Percentiles rank a stretch among this genome's conserved stretches.
These are phyloP conservation scores for Leucozona laternaria DNA, from an alignment of 2,888 invertebrate genomes.

Conservation along the genomic window DNA sequence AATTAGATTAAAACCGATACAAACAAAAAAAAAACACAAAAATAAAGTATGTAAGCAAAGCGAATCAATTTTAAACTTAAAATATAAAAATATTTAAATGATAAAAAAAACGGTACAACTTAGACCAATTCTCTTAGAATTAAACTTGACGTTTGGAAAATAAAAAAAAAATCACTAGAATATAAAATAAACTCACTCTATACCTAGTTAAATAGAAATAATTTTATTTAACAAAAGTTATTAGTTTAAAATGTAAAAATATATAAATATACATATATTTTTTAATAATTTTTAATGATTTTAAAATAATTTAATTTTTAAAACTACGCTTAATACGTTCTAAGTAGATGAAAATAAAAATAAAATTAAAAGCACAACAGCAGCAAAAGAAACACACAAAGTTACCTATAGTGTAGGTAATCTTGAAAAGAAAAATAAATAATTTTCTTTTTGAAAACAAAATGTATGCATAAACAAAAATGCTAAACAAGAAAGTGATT, in stretches of 20 bases:
- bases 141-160: constrained; percentile 48
- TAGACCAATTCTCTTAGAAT: constrained; percentile 70
- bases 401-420: constrained; percentile 74
- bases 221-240: constrained; percentile 35
- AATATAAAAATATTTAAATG: constrained; percentile 24
- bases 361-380: constrained; percentile 61
- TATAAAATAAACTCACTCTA: constrained; percentile 47
- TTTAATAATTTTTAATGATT: constrained; percentile 48
- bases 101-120: constrained; percentile 38
- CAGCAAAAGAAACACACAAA: constrained; percentile 62
- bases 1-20: constrained; percentile 13
- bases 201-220: constrained; percentile 56
- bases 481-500: constrained; percentile 35
- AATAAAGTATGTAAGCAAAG: constrained; percentile 49
- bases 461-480: constrained; percentile 5
- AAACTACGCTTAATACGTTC: constrained; percentile 57
- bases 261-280: constrained; percentile 50
- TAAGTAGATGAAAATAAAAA: constrained; percentile 49
- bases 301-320: constrained; percentile 30
- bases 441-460: constrained; percentile 23
- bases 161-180: constrained; percentile 50
- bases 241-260: constrained; percentile 43
- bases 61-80: constrained; percentile 55
- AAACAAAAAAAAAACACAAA: constrained; percentile 26
- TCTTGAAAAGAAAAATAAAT: constrained; percentile 24